Percentiles rank a stretch among this genome's conserved stretches.
phyloP scores from a whole-genome alignment of 1,140 invertebrate genomes.

The Plectus sambesii region DNA sequence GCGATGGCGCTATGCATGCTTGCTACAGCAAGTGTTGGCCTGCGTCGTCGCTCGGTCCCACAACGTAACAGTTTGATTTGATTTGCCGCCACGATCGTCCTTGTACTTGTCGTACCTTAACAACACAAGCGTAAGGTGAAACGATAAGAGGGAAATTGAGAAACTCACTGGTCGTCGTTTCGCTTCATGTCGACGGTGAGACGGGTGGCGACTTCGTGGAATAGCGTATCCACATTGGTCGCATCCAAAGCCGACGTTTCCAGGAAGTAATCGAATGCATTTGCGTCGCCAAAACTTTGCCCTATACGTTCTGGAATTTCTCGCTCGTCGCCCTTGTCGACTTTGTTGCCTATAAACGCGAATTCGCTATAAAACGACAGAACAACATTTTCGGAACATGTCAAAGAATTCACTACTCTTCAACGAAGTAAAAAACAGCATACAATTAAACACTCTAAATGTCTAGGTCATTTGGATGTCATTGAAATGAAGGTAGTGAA shows the following conservation, averaged over 20 bases:
- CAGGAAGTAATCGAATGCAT: slow-evolving; percentile 43
- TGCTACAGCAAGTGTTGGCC: slow-evolving; percentile 21
- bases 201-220: slow-evolving; percentile 41
- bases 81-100: slow-evolving; percentile 11
- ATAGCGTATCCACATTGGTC: slow-evolving; percentile 42
- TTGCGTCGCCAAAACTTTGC: slow-evolving; percentile 39
- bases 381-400: not conserved
- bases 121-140: not conserved
- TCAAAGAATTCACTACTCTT: not conserved
- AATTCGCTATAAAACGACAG: too few relatives aligned
- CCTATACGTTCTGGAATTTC: slow-evolving; percentile 42
- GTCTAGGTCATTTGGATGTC: not conserved
- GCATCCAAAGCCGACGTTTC: slow-evolving; percentile 43
- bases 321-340: slow-evolving; percentile 44
- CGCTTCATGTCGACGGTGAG: slow-evolving; percentile 43
- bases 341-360: slow-evolving; percentile 43
- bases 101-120: slow-evolving; percentile 20
- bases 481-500: too few relatives aligned
- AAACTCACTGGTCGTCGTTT: slow-evolving; percentile 35
- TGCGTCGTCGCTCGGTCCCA: slow-evolving; percentile 23
- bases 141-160: slow-evolving; percentile 2
- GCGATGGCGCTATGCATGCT: too few relatives aligned
- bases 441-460: not conserved
- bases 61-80: slow-evolving; percentile 14
- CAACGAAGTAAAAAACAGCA: not conserved